Evolutionary conservation across 2,797 vertebrate genomes (phyloP).

Genomic region (Sebastes nivosus): DNA sequence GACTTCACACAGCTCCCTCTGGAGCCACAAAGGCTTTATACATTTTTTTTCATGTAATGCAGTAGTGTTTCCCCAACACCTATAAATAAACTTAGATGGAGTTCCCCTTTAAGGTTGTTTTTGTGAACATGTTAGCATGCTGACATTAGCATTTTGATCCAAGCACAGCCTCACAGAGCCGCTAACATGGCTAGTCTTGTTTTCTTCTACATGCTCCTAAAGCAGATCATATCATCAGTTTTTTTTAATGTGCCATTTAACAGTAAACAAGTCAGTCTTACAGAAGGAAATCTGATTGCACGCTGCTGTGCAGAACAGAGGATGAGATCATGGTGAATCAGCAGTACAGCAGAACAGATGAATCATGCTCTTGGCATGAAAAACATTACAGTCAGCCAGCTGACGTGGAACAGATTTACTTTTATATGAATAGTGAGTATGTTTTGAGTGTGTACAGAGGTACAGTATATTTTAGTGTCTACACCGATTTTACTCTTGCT

Average conservation of each 20-base stretch:
- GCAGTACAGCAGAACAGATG: conserved; percentile 17
- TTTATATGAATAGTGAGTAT: not conserved
- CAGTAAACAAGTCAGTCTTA: conserved; percentile 14
- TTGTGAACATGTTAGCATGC: not conserved
- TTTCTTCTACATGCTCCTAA: not conserved
- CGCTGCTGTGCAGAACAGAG: conserved; percentile 18
- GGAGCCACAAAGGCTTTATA: not conserved
- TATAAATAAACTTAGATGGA: not conserved
- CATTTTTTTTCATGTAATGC: not conserved
- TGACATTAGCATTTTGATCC: not conserved
- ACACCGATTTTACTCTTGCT: not conserved
- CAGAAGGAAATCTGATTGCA: conserved; percentile 22
- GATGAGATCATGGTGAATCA: conserved; percentile 33
- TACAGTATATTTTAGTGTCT: not conserved
- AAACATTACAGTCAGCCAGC: conserved; percentile 12
- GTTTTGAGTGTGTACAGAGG: not conserved
- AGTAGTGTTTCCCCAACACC: not conserved
- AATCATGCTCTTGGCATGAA: conserved; percentile 26
- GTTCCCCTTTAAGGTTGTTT: not conserved
- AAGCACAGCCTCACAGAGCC: not conserved
- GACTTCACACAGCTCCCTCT: not conserved
- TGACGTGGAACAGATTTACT: conserved; percentile 40
- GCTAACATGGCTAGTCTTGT: not conserved
- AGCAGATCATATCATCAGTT: not conserved
- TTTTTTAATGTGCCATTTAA: conserved; percentile 13